These are phyloP conservation scores for Pica pica DNA, from an alignment of 2,113 vertebrate genomes.

Conservation along the genomic window DNA sequence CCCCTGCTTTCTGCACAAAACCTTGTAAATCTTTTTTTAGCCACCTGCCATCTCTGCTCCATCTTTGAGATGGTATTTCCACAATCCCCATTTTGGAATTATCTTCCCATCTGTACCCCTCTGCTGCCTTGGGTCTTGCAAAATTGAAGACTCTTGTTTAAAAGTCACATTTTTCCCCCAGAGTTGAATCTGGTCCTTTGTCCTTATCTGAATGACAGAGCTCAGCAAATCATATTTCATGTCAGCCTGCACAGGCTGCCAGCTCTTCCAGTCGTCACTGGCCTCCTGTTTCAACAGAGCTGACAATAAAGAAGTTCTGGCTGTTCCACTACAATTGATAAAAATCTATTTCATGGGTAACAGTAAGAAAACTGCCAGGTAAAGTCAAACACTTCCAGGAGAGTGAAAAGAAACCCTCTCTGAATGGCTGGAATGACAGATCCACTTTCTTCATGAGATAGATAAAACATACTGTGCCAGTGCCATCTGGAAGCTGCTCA, in stretches of 20 bases:
- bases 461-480: neutral
- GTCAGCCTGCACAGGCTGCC: neutral
- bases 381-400: slow-evolving; percentile 23
- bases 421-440: slow-evolving; percentile 25
- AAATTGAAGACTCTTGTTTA: neutral
- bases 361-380: neutral
- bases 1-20: neutral
- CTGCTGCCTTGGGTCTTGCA: neutral
- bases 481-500: neutral
- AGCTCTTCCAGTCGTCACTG: neutral
- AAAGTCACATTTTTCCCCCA: neutral
- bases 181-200: neutral
- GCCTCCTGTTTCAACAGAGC: neutral
- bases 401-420: neutral
- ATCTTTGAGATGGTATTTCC: neutral
- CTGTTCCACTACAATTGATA: neutral
- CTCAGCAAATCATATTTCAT: neutral
- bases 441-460: slow-evolving; percentile 6
- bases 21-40: neutral
- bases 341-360: slow-evolving; percentile 8
- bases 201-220: neutral
- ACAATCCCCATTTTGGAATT: neutral
- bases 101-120: accelerated
- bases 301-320: neutral
- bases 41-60: neutral